Evolutionary conservation across 35 echinoderm and acorn worm genomes (phyloP).

Genomic region (Hemicentrotus pulcherrimus): DNA sequence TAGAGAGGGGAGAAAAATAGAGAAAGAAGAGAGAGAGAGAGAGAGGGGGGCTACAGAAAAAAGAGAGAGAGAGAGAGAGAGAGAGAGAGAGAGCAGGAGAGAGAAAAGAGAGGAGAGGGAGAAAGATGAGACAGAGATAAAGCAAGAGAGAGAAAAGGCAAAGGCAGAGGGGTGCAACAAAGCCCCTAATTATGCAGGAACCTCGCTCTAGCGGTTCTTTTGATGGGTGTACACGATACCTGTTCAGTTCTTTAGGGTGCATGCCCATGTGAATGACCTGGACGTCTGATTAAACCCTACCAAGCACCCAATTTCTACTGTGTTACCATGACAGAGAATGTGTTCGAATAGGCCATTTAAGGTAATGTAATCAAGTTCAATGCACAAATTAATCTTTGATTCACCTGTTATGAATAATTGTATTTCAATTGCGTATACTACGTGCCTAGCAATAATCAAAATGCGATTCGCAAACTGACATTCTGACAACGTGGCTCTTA

Average conservation of each 20-base stretch:
- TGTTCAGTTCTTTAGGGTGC: background rate
- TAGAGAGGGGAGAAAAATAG: background rate
- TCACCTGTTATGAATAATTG: too few species aligned
- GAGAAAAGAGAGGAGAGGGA: background rate
- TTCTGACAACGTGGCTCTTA: too few species aligned
- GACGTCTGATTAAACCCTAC: background rate
- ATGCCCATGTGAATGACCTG: background rate
- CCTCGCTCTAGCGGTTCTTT: slow-evolving; percentile 1
- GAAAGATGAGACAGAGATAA: background rate
- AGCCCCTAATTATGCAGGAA: background rate
- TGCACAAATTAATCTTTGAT: too few species aligned
- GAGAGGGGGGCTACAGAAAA: too few species aligned
- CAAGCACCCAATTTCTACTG: background rate
- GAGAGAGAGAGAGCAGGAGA: background rate
- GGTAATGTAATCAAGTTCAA: too few species aligned
- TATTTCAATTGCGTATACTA: too few species aligned
- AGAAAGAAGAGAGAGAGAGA: background rate
- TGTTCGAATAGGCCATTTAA: background rate
- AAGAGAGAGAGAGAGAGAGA: background rate
- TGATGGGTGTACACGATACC: background rate
- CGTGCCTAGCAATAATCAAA: too few species aligned
- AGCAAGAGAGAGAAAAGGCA: background rate
- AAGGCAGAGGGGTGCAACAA: background rate
- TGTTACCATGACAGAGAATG: background rate
- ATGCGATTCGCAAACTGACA: too few species aligned